These are phyloP conservation scores for Pipa parva DNA, from an alignment of 2,113 vertebrate genomes.

Conservation along the genomic window DNA sequence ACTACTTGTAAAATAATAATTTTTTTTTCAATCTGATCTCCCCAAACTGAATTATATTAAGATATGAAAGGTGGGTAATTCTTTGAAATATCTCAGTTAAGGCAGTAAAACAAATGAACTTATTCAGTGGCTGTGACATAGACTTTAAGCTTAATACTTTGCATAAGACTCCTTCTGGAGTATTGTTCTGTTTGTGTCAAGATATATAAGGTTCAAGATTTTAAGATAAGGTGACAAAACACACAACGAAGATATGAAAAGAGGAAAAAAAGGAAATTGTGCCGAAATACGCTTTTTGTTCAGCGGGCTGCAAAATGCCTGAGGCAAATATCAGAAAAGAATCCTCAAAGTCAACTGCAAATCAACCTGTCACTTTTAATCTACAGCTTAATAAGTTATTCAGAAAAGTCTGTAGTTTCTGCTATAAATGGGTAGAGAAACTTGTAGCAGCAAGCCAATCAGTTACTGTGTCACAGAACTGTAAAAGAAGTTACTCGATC, in stretches of 20 bases:
- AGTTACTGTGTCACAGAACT: neutral
- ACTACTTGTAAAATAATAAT: too few species aligned
- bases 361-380: conserved; percentile 37
- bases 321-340: conserved; percentile 21
- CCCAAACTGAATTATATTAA: too few species aligned
- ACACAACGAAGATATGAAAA: neutral
- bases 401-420: conserved; percentile 15
- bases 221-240: neutral
- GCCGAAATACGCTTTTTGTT: conserved; percentile 23
- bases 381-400: conserved; percentile 21
- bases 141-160: neutral
- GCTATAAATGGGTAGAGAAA: conserved; percentile 11
- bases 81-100: too few species aligned
- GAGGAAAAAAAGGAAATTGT: conserved; percentile 9
- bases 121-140: too few species aligned
- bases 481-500: neutral
- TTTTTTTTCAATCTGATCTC: too few species aligned
- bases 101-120: too few species aligned
- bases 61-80: too few species aligned
- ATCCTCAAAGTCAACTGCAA: conserved; percentile 32
- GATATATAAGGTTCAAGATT: neutral
- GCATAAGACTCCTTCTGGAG: neutral
- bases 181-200: neutral
- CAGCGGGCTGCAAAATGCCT: conserved; percentile 21
- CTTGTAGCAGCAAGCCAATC: conserved; percentile 7